A percentile compares a stretch with the other conserved stretches of the same genome.
Conservation (phyloP, 2,888 invertebrate species). For the Hipparchia semele region DNA sequence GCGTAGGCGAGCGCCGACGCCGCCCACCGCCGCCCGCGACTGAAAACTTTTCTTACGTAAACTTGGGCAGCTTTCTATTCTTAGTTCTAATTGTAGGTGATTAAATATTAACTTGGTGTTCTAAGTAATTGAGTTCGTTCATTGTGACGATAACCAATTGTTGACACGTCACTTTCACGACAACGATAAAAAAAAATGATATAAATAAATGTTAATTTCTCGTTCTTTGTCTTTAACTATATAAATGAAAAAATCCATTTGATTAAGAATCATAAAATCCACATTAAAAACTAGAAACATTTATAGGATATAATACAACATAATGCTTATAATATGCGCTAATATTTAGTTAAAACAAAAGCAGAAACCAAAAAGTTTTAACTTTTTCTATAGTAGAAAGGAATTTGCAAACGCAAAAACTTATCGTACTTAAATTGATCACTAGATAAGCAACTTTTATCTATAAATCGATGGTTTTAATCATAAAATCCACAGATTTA, state of each 20-base stretch:
- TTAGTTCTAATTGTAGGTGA: neutral
- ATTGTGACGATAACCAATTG: neutral
- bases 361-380: neutral
- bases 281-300: no score
- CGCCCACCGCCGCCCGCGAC: neutral
- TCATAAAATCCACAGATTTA: constrained; percentile 19
- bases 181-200: no score
- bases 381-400: neutral
- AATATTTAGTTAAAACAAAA: neutral
- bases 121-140: neutral
- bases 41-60: constrained; percentile 3
- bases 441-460: constrained; percentile 30
- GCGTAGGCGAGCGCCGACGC: constrained; percentile 53
- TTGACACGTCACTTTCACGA: neutral
- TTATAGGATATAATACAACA: no score
- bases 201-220: no score
- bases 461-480: constrained; percentile 38
- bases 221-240: no score
- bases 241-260: no score
- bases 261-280: no score
- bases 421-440: neutral
- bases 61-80: neutral
- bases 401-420: neutral
- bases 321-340: no score
- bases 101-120: neutral